phyloP scores from a whole-genome alignment of 2,797 vertebrate species.

The Eupleurogrammus muticus region DNA sequence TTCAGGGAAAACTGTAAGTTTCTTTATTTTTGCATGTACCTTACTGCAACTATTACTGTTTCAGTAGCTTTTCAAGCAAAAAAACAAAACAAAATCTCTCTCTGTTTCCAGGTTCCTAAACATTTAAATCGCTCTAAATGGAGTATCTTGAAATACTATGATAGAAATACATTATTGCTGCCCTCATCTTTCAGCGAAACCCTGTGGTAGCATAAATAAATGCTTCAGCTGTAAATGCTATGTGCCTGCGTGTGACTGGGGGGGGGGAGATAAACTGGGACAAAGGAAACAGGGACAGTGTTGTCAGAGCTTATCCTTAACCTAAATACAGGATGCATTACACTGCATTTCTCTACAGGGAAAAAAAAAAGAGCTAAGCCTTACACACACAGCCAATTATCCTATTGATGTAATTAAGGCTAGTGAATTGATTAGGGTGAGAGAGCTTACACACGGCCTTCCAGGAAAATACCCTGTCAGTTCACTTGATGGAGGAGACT shows the following conservation, averaged over 20 bases:
- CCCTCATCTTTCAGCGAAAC: not conserved
- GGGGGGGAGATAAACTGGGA: not conserved
- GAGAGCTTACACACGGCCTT: slow-evolving; percentile 65
- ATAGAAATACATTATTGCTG: no score
- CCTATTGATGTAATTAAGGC: slow-evolving; percentile 84
- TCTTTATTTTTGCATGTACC: no score
- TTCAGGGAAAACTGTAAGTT: no score
- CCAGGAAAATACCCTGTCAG: slow-evolving; percentile 72
- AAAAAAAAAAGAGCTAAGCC: slow-evolving; percentile 61
- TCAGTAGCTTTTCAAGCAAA: not conserved
- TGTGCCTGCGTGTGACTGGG: slow-evolving; percentile 25
- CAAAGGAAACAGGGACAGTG: slow-evolving; percentile 12
- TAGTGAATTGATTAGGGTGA: slow-evolving; percentile 71
- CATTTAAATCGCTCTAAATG: not conserved
- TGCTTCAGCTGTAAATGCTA: slow-evolving; percentile 6
- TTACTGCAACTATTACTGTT: not conserved
- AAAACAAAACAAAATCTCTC: not conserved
- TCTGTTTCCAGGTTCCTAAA: not conserved
- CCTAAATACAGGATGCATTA: slow-evolving; percentile 60
- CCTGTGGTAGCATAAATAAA: not conserved
- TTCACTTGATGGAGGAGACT: slow-evolving; percentile 51
- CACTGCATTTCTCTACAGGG: slow-evolving; percentile 56
- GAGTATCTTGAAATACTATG: not conserved
- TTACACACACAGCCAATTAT: slow-evolving; percentile 77
- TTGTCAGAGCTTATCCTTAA: slow-evolving; percentile 55